A percentile compares a stretch with the other conserved stretches of the same genome.
Conservation (phyloP, 2,888 invertebrate genomes). For the Ophion slaviceki region DNA sequence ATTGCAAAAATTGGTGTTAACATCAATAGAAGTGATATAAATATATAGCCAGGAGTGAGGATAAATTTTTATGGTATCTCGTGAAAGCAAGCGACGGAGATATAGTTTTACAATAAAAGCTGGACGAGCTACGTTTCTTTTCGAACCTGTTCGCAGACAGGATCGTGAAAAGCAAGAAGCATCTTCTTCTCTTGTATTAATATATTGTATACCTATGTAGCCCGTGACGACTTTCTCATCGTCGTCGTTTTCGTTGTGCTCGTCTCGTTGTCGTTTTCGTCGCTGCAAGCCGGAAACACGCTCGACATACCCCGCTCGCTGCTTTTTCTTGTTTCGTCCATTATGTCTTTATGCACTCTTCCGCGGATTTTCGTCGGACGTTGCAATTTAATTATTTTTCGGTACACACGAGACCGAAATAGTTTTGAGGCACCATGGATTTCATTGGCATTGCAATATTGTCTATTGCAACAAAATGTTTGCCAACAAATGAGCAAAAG, state of each 20-base stretch:
- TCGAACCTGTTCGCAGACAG: constrained; percentile 48
- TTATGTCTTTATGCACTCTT: constrained; percentile 26
- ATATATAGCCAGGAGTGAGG: constrained; percentile 22
- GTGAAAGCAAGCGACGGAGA: constrained; percentile 49
- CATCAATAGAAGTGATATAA: constrained; percentile 40
- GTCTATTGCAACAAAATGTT: neutral
- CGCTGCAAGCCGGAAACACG: constrained; percentile 51
- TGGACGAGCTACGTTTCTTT: constrained; percentile 40
- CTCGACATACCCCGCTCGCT: constrained; percentile 32
- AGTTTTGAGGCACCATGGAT: neutral
- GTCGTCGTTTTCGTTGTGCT: constrained; percentile 11
- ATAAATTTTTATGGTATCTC: constrained; percentile 55
- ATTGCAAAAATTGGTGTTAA: constrained; percentile 34
- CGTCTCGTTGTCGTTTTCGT: constrained; percentile 27
- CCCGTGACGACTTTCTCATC: constrained; percentile 55
- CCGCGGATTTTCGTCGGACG: neutral
- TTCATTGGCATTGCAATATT: neutral
- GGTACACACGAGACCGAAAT: neutral
- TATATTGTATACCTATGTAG: constrained; percentile 34
- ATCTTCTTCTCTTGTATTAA: constrained; percentile 37
- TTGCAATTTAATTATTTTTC: constrained; percentile 5
- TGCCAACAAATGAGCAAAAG: neutral
- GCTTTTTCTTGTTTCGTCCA: constrained; percentile 15
- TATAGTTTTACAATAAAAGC: constrained; percentile 53
- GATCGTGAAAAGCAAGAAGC: constrained; percentile 49